phyloP scores from a whole-genome alignment of 2,113 vertebrate species.

The Garra rufa region DNA sequence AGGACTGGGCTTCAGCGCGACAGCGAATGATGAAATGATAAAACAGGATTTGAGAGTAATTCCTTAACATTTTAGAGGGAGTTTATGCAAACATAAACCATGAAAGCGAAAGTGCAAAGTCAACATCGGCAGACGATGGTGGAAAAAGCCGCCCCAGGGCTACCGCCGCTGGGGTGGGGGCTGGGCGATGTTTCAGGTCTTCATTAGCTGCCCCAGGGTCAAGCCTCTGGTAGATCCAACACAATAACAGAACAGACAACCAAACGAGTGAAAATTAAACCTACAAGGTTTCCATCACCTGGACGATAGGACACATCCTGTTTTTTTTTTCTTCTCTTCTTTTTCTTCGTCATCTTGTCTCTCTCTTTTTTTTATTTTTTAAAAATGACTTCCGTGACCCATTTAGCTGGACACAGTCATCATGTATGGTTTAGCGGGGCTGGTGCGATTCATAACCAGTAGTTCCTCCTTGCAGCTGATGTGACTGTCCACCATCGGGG shows the following conservation, averaged over 20 bases:
- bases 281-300: slow-evolving; percentile 92
- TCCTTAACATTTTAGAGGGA: slow-evolving; percentile 63
- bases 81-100: slow-evolving; percentile 68
- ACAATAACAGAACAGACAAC: slow-evolving; percentile 72
- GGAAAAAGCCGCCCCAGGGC: slow-evolving; percentile 44
- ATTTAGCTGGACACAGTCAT: slow-evolving; percentile 99
- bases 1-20: slow-evolving; percentile 62
- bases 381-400: slow-evolving; percentile 70
- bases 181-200: slow-evolving; percentile 57
- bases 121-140: slow-evolving; percentile 58
- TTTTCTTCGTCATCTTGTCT: too few relatives aligned
- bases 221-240: slow-evolving; percentile 89
- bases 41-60: slow-evolving; percentile 50
- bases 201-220: slow-evolving; percentile 78
- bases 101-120: slow-evolving; percentile 80
- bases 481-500: slow-evolving; percentile 93
- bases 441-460: slow-evolving; percentile 92
- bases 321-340: slow-evolving; percentile 65
- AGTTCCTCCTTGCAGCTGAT: slow-evolving; percentile 99
- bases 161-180: slow-evolving; percentile 49
- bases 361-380: slow-evolving; percentile 68
- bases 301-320: slow-evolving; percentile 88
- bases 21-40: slow-evolving; percentile 28
- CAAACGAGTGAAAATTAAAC: slow-evolving; percentile 64
- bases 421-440: slow-evolving; percentile 98